Evolutionary conservation across 2,888 invertebrate genomes (phyloP).

Genomic region (Sthenelais limicola): DNA sequence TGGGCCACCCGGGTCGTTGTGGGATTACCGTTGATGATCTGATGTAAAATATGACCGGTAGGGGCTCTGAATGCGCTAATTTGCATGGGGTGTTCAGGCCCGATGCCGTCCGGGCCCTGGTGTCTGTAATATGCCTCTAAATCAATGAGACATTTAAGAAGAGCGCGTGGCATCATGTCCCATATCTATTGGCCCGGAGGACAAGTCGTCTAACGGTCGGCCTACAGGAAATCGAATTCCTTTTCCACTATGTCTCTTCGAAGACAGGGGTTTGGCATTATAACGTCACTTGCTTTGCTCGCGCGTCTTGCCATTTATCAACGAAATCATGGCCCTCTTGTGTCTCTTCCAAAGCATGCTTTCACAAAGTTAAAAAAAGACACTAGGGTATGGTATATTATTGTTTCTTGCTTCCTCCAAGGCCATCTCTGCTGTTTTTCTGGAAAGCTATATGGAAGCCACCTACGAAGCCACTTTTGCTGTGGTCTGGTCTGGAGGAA

Average conservation of each 20-base stretch:
- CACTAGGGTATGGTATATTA: no score
- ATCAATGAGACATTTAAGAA: constrained; percentile 34
- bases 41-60: not conserved
- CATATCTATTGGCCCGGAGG: constrained; percentile 8
- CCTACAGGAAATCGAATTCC: constrained; percentile 22
- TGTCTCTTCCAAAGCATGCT: not conserved
- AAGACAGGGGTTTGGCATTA: constrained; percentile 4
- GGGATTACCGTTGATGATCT: not conserved
- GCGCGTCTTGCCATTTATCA: not conserved
- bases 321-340: not conserved
- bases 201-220: constrained; percentile 14
- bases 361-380: no score
- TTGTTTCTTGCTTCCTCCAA: no score
- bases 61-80: constrained; percentile 3
- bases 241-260: not conserved
- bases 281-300: not conserved
- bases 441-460: no score
- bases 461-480: no score
- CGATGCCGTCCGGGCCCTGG: not conserved
- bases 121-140: constrained; percentile 19
- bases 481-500: no score
- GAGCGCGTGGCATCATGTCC: constrained; percentile 3
- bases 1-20: not conserved
- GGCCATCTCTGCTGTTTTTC: no score
- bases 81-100: not conserved